phyloP scores from a whole-genome alignment of 2,113 vertebrate species.

The Callipepla californica region DNA sequence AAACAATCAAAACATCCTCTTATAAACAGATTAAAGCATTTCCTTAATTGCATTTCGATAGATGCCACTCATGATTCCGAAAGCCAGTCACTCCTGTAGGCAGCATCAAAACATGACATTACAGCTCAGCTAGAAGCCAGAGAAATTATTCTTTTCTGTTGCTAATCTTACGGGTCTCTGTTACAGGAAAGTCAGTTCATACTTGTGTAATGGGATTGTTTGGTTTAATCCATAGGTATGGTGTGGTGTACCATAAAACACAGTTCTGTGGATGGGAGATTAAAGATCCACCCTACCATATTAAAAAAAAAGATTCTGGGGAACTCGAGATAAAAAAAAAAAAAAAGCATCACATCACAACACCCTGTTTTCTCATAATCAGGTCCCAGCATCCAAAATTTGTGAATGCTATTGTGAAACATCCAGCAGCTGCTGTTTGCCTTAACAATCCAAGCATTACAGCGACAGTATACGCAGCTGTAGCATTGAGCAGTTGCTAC shows the following conservation, averaged over 20 bases:
- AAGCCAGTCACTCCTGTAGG: neutral
- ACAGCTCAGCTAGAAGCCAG: neutral
- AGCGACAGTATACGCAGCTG: neutral
- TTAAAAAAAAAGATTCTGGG: neutral
- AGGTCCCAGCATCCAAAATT: neutral
- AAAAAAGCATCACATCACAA: neutral
- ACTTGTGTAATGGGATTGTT: neutral
- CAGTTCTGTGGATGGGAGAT: neutral
- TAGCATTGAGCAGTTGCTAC: neutral
- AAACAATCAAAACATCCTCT: neutral
- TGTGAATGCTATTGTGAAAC: neutral
- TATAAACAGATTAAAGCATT: slow-evolving; percentile 1
- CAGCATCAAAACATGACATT: neutral
- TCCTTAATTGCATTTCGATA: slow-evolving; percentile 34
- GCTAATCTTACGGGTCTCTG: neutral
- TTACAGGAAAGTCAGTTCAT: neutral
- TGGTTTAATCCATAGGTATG: neutral
- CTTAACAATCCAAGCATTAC: slow-evolving; percentile 2
- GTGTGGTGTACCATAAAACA: rapidly evolving
- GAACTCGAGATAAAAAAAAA: neutral
- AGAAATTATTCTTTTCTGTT: neutral
- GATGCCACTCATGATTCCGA: neutral
- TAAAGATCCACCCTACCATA: neutral
- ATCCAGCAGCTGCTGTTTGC: slow-evolving; percentile 28
- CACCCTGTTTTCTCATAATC: neutral